Percentiles rank a stretch among this genome's conserved stretches.
These are phyloP conservation scores for Rhyacichthys aspro DNA, from an alignment of 2,797 vertebrate species.

Conservation along the genomic window DNA sequence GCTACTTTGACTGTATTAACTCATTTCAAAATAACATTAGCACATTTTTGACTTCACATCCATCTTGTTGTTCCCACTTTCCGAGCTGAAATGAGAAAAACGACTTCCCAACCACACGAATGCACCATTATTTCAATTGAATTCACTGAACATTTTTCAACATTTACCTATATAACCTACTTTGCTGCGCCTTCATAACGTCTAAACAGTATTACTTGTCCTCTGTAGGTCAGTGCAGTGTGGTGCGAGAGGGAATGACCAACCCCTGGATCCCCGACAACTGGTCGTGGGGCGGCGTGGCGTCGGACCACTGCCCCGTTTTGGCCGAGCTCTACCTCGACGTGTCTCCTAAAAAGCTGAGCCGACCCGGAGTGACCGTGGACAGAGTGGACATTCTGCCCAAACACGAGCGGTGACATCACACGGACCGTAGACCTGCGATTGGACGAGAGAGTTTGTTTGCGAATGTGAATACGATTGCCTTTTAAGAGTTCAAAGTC, in stretches of 20 bases:
- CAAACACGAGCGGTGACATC: constrained; percentile 90
- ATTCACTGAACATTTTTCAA: no score
- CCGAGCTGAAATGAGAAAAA: no score
- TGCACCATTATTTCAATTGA: no score
- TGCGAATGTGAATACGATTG: constrained; percentile 64
- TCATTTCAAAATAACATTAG: no score
- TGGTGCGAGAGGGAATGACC: constrained; percentile 92
- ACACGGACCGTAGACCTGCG: constrained; percentile 18
- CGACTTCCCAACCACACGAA: no score
- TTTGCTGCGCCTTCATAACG: no score
- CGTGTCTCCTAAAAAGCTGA: constrained; percentile 80
- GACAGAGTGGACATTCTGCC: constrained; percentile 81
- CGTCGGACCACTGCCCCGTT: constrained; percentile 91
- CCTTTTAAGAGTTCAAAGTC: constrained; percentile 42
- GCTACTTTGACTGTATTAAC: no score
- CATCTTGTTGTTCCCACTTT: no score
- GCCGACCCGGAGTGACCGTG: constrained; percentile 78
- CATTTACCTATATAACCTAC: no score
- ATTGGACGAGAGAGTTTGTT: constrained; percentile 38
- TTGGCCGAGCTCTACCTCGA: constrained; percentile 88
- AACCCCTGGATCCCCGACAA: constrained; percentile 97
- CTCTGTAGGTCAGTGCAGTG: constrained; percentile 86
- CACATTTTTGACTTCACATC: no score
- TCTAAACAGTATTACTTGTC: background rate
- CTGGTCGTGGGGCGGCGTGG: constrained; percentile 97